Evolutionary conservation across 1,140 invertebrate species (phyloP).

Genomic region (Panagrolaimus sp.): DNA sequence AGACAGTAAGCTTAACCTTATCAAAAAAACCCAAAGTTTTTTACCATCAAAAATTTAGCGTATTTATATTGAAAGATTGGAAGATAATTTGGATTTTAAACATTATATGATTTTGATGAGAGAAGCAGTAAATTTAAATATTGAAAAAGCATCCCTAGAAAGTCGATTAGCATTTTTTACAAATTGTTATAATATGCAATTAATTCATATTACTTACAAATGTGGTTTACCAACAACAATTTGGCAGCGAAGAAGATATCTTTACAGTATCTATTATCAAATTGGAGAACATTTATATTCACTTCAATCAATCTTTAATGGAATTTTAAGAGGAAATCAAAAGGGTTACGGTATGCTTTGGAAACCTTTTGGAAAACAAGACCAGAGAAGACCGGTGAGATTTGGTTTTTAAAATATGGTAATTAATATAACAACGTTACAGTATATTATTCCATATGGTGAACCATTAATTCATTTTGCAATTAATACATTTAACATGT

Average conservation of each 20-base stretch:
- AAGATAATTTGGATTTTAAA: constrained; percentile 33
- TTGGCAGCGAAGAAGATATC: constrained; percentile 63
- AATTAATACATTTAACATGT: constrained; percentile 61
- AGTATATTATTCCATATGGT: constrained; percentile 55
- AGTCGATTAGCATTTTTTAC: constrained; percentile 63
- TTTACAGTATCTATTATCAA: constrained; percentile 62
- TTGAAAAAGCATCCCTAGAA: constrained; percentile 52
- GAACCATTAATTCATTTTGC: constrained; percentile 63
- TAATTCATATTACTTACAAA: constrained; percentile 61
- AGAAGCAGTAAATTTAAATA: constrained; percentile 54
- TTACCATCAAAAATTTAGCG: constrained; percentile 26
- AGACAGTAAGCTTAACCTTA: constrained; percentile 49
- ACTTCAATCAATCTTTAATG: constrained; percentile 63
- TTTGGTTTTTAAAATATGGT: constrained; percentile 1
- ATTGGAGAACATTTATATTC: constrained; percentile 62
- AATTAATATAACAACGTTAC: constrained; percentile 17
- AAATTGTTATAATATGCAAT: constrained; percentile 63
- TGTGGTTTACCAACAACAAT: constrained; percentile 60
- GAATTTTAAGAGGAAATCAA: constrained; percentile 61
- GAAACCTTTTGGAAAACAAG: constrained; percentile 61
- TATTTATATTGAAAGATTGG: constrained; percentile 42
- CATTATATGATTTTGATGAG: constrained; percentile 35
- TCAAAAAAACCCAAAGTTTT: constrained; percentile 21
- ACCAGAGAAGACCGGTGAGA: constrained; percentile 59
- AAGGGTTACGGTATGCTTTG: constrained; percentile 62